phyloP scores from a whole-genome alignment of 1,140 invertebrate species.

The Rhopalosiphum maidis region DNA sequence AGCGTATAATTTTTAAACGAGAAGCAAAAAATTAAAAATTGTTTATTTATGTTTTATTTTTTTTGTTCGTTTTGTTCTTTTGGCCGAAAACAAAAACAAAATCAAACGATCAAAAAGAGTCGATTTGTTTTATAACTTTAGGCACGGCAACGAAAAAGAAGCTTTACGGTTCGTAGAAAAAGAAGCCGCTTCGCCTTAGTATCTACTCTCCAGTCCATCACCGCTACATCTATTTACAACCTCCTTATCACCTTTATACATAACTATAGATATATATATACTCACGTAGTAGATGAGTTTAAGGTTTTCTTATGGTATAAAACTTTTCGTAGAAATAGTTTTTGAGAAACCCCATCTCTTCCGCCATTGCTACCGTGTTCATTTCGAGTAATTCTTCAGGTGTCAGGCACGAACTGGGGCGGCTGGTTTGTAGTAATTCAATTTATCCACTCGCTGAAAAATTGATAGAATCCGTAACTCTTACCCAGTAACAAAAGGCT shows the following conservation, averaged over 20 bases:
- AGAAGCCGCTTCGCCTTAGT: background rate
- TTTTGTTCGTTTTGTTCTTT: background rate
- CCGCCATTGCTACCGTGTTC: background rate
- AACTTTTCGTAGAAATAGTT: conserved; percentile 43
- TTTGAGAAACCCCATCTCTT: background rate
- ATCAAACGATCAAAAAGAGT: conserved; percentile 16
- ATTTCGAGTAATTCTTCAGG: conserved; percentile 35
- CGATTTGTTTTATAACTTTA: conserved; percentile 25
- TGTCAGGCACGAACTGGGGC: background rate
- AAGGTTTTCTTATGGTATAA: conserved; percentile 8
- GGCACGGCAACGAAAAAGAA: background rate
- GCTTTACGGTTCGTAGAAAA: conserved; percentile 9
- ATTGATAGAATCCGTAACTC: conserved; percentile 30
- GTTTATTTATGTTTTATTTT: background rate
- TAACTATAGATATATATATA: background rate
- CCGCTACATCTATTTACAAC: background rate
- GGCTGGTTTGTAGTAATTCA: conserved; percentile 17
- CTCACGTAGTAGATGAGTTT: conserved; percentile 1
- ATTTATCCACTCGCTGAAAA: conserved; percentile 12
- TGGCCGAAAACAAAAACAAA: background rate
- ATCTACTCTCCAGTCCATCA: background rate
- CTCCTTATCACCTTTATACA: background rate
- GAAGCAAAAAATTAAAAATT: background rate
- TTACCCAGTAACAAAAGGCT: background rate
- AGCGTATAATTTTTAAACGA: background rate